Evolutionary conservation across 2,113 vertebrate species (phyloP).

Genomic region (Engraulis encrasicolus): DNA sequence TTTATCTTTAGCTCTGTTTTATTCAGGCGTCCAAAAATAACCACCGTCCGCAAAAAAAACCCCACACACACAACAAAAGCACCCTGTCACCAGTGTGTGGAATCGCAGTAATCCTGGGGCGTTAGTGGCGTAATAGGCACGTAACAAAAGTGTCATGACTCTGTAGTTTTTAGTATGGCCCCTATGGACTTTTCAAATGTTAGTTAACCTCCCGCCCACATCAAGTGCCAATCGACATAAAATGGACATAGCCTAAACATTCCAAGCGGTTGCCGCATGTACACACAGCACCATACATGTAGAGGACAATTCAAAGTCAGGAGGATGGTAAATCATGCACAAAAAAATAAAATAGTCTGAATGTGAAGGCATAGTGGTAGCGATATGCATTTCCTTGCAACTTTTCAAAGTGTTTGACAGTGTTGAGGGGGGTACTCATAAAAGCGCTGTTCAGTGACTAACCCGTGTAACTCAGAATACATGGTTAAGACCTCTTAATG

Average conservation of each 20-base stretch:
- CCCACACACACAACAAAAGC: too few relatives aligned
- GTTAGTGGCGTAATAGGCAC: not conserved
- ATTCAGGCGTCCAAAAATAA: not conserved
- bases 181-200: not conserved
- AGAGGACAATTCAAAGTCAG: not conserved
- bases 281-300: not conserved
- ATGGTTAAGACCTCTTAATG: too few relatives aligned
- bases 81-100: not conserved
- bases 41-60: not conserved
- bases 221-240: not conserved
- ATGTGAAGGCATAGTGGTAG: not conserved
- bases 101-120: not conserved
- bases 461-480: too few relatives aligned
- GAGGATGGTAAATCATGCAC: not conserved
- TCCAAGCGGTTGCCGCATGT: not conserved
- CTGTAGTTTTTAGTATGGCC: not conserved
- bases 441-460: too few relatives aligned
- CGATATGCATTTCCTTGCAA: not conserved
- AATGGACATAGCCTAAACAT: not conserved
- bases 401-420: not conserved
- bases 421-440: too few relatives aligned
- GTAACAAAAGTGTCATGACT: not conserved
- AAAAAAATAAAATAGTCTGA: not conserved
- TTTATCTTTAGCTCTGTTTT: not conserved
- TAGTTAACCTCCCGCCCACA: not conserved